Evolutionary conservation across 2,797 vertebrate genomes (phyloP).

Genomic region (Melanotaenia boesemani): DNA sequence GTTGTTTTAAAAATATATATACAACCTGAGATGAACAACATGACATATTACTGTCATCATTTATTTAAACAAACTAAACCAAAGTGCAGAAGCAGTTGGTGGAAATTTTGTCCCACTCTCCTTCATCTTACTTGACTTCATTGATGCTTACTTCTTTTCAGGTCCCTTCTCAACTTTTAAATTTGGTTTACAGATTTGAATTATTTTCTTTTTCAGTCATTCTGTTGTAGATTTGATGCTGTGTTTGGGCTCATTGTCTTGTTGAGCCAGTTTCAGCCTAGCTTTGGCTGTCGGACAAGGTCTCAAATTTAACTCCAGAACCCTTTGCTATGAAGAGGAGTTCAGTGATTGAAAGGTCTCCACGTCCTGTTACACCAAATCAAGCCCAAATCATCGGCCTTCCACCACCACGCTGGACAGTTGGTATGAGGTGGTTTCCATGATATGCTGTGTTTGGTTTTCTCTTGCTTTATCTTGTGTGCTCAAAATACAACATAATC

Average conservation of each 20-base stretch:
- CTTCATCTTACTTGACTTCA: not conserved
- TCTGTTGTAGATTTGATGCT: no score
- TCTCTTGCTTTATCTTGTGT: not conserved
- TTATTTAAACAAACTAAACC: not conserved
- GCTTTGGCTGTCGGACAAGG: no score
- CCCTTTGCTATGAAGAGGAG: no score
- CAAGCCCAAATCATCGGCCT: not conserved
- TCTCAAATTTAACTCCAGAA: no score
- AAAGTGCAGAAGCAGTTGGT: not conserved
- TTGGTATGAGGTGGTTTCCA: not conserved
- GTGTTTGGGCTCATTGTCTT: no score
- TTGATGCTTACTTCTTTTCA: no score
- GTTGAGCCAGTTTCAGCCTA: no score
- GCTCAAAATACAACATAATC: not conserved
- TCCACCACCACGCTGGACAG: not conserved
- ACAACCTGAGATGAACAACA: not conserved
- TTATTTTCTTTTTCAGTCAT: no score
- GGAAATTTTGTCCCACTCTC: not conserved
- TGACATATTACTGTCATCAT: not conserved
- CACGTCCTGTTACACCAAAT: not conserved
- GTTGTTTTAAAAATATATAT: no score
- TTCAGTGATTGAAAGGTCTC: not conserved
- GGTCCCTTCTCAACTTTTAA: no score
- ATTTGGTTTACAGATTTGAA: no score
- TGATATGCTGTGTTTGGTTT: not conserved